Evolutionary conservation across 2,113 vertebrate species (phyloP), one percentile per base, ranked within the genome.

Genomic region (Morone saxatilis): DNA sequence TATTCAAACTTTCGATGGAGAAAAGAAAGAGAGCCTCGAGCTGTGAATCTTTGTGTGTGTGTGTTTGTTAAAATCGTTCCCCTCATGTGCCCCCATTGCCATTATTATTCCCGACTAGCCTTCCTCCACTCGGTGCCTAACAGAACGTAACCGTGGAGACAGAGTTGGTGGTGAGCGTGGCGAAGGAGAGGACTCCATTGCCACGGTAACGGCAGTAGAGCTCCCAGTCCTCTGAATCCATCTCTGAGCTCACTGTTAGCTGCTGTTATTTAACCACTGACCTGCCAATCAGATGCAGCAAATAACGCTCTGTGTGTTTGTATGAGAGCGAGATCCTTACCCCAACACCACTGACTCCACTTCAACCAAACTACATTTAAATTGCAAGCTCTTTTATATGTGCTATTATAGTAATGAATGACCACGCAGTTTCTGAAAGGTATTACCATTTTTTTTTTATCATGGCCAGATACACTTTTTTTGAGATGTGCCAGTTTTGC

Each of bases 61-160:
- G 70, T 62, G 54, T 80, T 77, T 81, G 79, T 63, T 31, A 47
- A 60, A 61, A 54, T 59, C 70, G 40, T 25, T 54, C 81, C 81
- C 88, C 75, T 75, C 63, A 36, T 78, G 63, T 75, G 56, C 71
- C 81, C 47, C 78, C 56, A 0, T 0, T 40, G 17, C 80, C 69
- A 75, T 91, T 89, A 87, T 89, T 88, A 88, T 91, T 92, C 89
- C 62, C n/a, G 16, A 41, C 60, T 82, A 40, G 47, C 84, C 50
- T 78, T 48, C 74, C 53, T 53, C 71, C 7, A 1, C 73, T 70
- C 80, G 4, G 71, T n/a, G 80, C 82, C 88, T 80, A 74, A 62
- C 75, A 63, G 36, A 53, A 56, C 22, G 84, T 88, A 70, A 87
- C 91, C 82, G 43, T 85, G 94, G 90, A 83, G 90, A 92, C 86